Conservation (phyloP, 23 tunicate species). For the Oikopleura dioica region DNA sequence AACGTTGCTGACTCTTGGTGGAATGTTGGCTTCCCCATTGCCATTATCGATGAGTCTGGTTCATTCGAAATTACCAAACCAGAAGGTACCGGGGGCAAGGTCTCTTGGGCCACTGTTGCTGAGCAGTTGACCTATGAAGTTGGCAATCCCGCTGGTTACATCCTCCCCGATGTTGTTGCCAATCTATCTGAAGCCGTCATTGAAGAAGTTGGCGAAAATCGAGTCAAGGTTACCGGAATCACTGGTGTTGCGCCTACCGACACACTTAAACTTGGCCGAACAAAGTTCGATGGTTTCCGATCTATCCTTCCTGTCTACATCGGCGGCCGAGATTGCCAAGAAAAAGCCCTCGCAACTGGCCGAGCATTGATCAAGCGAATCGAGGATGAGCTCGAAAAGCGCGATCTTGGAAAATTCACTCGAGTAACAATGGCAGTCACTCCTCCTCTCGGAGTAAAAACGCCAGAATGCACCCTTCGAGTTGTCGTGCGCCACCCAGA, state of each 20-base stretch:
- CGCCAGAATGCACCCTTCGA: not conserved
- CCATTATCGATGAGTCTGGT: constrained; percentile 44
- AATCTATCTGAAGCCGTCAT: constrained; percentile 38
- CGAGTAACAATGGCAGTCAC: not conserved
- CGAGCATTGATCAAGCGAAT: not conserved
- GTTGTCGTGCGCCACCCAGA: not conserved
- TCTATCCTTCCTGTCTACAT: not conserved
- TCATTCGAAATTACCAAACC: constrained; percentile 56
- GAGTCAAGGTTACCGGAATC: constrained; percentile 23
- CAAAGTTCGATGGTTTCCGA: not conserved
- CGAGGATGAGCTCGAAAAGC: not conserved
- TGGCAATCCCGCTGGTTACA: constrained; percentile 52
- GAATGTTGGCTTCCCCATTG: constrained; percentile 76
- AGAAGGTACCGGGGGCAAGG: constrained; percentile 39
- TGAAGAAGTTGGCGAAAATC: constrained; percentile 16
- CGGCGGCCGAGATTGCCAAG: not conserved
- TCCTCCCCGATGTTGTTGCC: constrained; percentile 60
- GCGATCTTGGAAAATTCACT: not conserved
- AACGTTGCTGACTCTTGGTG: constrained; percentile 42
- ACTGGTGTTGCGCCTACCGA: not conserved
- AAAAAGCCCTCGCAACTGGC: not conserved
- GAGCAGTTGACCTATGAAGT: constrained; percentile 85
- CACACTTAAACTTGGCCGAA: constrained; percentile 1
- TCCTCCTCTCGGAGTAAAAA: not conserved
- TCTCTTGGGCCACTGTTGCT: constrained; percentile 48